Percentiles rank a stretch among this genome's conserved stretches.
Evolutionary conservation across 2,113 vertebrate species (phyloP).

Genomic region (Synodontis membranacea): DNA sequence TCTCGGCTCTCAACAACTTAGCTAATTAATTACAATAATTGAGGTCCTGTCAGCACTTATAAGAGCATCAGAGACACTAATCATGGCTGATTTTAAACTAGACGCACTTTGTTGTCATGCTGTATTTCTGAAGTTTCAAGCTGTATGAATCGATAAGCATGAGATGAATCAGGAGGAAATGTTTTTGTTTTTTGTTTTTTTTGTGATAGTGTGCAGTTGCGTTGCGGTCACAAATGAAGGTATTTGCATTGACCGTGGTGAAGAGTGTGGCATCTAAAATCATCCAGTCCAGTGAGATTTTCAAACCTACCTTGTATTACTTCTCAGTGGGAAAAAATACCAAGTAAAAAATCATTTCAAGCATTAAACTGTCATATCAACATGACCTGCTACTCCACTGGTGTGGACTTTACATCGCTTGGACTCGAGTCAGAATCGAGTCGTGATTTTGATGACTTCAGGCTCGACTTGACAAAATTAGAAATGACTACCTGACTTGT

Average conservation of each 20-base stretch:
- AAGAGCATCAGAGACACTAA: constrained; percentile 12
- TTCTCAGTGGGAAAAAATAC: no score
- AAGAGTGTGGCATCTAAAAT: not conserved
- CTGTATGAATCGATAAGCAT: no score
- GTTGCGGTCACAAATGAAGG: not conserved
- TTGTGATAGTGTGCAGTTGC: not conserved
- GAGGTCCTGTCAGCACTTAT: constrained; percentile 18
- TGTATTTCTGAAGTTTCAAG: not conserved
- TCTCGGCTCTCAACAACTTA: not conserved
- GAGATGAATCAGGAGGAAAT: no score
- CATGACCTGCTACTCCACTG: not conserved
- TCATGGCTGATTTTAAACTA: constrained; percentile 1
- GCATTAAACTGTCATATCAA: not conserved
- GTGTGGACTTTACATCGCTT: no score
- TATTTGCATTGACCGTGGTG: not conserved
- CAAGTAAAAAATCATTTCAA: not conserved
- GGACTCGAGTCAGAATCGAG: no score
- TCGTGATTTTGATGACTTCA: no score
- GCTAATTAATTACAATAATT: constrained; percentile 27
- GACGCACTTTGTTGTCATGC: not conserved
- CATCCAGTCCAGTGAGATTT: not conserved
- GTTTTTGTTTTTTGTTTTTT: no score
- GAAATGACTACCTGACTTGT: no score
- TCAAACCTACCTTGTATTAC: not conserved
- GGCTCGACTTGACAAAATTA: no score